Base-by-base conservation (phyloP, 2,113 vertebrate genomes). In the Gnathonemus longibarbis region DNA sequence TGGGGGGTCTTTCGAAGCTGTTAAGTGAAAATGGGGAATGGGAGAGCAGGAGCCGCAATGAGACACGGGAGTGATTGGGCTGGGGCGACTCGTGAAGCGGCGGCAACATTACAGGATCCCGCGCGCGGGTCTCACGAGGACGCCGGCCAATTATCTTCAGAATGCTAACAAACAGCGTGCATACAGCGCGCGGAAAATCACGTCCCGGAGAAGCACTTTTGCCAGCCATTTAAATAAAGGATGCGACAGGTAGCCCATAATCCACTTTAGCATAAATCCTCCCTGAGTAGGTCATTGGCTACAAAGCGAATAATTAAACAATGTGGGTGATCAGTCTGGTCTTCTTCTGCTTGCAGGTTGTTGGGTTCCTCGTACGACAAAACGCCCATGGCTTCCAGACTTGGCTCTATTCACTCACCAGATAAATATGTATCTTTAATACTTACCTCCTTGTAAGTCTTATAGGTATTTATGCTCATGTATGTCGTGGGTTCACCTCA, bases 111-210 rank as follows among this genome's bases (percentile, higher is more conserved):
- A 89, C 88, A 45, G 45, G 62, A 74, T 88, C 88, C 24, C 48
- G 66, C 52, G 87, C 21, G 90, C 90, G 58, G 46, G 62, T 93
- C 94, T 93, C 94, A 5, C 13, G 93, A 93, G 94, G 56, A 66
- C 31, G 0, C 24, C 1, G 49, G 84, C 48, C 85, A 90, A 91
- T 94, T 91, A 92, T 90, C 91, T 92, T 10, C 35, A 24, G 52
- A 92, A 90, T 89, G 80, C 62, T n/a, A 52, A 66, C 62, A 42
- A 52, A 77, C 84, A n/a, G 42, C 85, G 84, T 45, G 9, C 87
- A 87, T 87, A 83, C 5, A 0, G 80, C 52, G 89, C 91, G 91
- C 90, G 91, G 62, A 90, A 94, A 93, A 94, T 92, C 90, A 93
- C 92, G 91, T 92, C 88, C 52, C 85, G 70, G 92, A 91, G 90